phyloP scores from a whole-genome alignment of 2,797 vertebrate species.

The Sebastes umbrosus region DNA sequence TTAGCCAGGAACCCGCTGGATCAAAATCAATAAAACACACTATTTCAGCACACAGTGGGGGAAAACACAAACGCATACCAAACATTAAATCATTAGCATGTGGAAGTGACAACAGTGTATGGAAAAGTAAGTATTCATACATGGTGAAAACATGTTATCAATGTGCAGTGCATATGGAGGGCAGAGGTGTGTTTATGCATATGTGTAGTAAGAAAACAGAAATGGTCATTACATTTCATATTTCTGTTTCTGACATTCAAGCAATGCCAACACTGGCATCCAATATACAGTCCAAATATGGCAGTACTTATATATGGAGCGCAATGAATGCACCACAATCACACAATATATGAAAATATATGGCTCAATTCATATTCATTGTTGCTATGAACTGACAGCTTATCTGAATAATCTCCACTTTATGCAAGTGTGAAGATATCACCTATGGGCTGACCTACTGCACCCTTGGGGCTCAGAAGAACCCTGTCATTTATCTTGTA shows the following conservation, averaged over 20 bases:
- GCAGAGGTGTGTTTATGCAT: slow-evolving; percentile 9
- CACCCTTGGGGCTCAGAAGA: slow-evolving; percentile 38
- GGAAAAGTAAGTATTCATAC: slow-evolving; percentile 39
- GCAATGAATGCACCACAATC: slow-evolving; percentile 39
- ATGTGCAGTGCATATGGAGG: neutral
- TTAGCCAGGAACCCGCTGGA: slow-evolving; percentile 59
- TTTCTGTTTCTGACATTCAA: slow-evolving; percentile 19
- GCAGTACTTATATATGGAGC: slow-evolving; percentile 12
- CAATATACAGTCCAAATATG: neutral
- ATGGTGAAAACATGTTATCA: slow-evolving; percentile 16
- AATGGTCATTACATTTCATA: slow-evolving; percentile 1
- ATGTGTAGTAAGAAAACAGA: neutral
- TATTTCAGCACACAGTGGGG: slow-evolving; percentile 42
- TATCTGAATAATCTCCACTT: slow-evolving; percentile 74
- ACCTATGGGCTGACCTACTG: slow-evolving; percentile 58
- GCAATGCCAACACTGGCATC: slow-evolving; percentile 12
- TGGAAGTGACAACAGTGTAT: slow-evolving; percentile 23
- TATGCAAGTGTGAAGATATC: slow-evolving; percentile 65
- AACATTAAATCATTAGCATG: slow-evolving; percentile 69
- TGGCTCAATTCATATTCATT: slow-evolving; percentile 68
- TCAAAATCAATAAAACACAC: slow-evolving; percentile 70
- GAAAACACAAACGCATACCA: slow-evolving; percentile 53
- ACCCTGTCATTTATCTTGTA: slow-evolving; percentile 42
- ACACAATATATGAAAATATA: slow-evolving; percentile 67
- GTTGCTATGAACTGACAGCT: slow-evolving; percentile 62